Base-by-base conservation (phyloP, 2,797 vertebrate species). In the Lindbergichthys nudifrons region DNA sequence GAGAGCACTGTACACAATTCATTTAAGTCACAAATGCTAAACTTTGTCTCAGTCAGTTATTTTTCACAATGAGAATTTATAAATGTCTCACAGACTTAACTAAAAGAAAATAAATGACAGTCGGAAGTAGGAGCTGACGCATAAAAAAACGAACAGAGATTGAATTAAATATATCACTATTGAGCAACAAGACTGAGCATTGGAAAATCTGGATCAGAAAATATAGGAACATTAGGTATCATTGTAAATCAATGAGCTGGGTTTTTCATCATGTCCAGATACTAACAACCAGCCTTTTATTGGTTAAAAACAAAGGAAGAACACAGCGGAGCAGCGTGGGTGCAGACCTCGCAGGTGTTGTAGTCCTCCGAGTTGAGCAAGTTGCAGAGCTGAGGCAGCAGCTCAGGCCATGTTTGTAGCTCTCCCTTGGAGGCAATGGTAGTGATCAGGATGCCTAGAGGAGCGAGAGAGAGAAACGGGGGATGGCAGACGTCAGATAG, bases 401-500 rank as follows among this genome's bases (percentile, higher is more conserved):
- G 93, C 88, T 98, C 97, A 0, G 97, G 97, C 97, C 97, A 98
- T 78, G 96, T 96, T 89, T 98, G 97, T 48, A 98, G 94, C 89
- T 98, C 97, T 0, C 97, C 97, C 92, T 98, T 98, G 71, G 97
- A 98, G 65, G 96, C 93, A 68, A 98, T 98, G 32, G 97, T 98
- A 53, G 97, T 98, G 79, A 98, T 98, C 64, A 98, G 95, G 86
- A 98, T 97, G 41, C 97, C 97, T 98, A 71, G 16, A 18, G 36
- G 19, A 72, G 32, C 10, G 39, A n/a, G n/a, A 10, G 8, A 53
- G n/a, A 19, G 14, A 46, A 4, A 18, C 12, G 53, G 15, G 21
- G 10, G 7, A 67, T 4, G 23, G 30, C 3, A 42, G 10, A 36
- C 2, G 47, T 77, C 13, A 75, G 32, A 47, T 15, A 21, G 5